Percentiles rank a stretch among this genome's conserved stretches.
Evolutionary conservation across 2,113 vertebrate genomes (phyloP).

Genomic region (Atherinomorus stipes): DNA sequence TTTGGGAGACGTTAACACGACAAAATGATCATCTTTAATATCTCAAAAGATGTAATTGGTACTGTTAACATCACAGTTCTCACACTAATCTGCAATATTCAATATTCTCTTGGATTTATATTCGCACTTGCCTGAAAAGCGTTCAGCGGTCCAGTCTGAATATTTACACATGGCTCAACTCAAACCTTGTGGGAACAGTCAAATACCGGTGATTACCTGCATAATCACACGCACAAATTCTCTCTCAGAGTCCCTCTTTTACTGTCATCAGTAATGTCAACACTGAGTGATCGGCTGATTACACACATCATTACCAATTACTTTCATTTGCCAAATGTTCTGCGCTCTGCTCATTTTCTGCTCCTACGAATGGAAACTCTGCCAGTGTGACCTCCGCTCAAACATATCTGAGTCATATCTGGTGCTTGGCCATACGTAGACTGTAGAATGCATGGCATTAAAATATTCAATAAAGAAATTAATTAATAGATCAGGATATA

Average conservation of each 20-base stretch:
- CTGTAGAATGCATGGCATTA: neutral
- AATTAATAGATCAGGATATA: neutral
- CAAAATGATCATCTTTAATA: neutral
- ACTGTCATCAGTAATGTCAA: slow-evolving; percentile 48
- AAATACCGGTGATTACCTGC: slow-evolving; percentile 29
- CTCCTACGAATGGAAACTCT: slow-evolving; percentile 5
- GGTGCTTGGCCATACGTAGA: neutral
- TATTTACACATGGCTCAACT: neutral
- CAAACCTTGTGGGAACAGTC: neutral
- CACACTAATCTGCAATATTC: neutral
- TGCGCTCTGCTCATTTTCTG: slow-evolving; percentile 20
- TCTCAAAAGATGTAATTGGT: no score
- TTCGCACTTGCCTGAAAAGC: neutral
- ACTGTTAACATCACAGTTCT: no score
- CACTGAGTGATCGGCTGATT: slow-evolving; percentile 44
- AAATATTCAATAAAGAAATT: neutral
- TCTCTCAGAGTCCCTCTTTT: slow-evolving; percentile 25
- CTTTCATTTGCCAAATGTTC: slow-evolving; percentile 23
- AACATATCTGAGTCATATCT: neutral
- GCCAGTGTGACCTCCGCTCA: neutral
- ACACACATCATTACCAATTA: slow-evolving; percentile 58
- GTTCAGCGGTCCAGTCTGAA: neutral
- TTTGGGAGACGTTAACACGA: no score
- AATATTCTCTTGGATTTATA: neutral
- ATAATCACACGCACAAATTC: slow-evolving; percentile 31